Conservation (phyloP, 2,113 vertebrate genomes). For the Pteropus alecto region DNA sequence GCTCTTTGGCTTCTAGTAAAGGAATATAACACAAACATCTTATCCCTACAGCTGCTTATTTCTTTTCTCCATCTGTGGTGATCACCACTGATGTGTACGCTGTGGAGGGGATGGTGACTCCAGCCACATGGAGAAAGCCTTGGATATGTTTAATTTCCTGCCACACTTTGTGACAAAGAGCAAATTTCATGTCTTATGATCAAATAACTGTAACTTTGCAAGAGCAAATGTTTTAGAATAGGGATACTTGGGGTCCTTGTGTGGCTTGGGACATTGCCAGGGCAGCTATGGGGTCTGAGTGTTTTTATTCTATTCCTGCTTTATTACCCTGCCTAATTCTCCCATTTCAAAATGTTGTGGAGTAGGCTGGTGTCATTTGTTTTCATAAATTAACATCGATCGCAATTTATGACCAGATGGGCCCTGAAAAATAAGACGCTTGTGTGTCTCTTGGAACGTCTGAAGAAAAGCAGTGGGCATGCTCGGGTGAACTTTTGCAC, state of each 20-base stretch:
- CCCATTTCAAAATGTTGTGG: conserved; percentile 77
- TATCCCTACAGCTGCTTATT: background rate
- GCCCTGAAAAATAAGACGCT: conserved; percentile 81
- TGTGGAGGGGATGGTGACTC: background rate
- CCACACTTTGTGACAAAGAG: conserved; percentile 58
- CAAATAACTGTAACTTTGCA: conserved; percentile 71
- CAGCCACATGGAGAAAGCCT: conserved; percentile 57
- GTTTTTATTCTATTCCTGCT: conserved; percentile 76
- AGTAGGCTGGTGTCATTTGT: conserved; percentile 79
- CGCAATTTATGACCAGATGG: conserved; percentile 83
- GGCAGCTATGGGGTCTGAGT: conserved; percentile 57
- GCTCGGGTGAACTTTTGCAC: conserved; percentile 81
- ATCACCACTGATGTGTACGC: background rate
- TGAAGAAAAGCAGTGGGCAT: conserved; percentile 71
- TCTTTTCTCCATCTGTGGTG: background rate
- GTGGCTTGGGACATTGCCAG: conserved; percentile 72
- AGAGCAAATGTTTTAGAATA: conserved; percentile 46
- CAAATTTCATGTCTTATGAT: conserved; percentile 61
- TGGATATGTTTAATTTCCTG: conserved; percentile 79
- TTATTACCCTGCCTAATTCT: conserved; percentile 74
- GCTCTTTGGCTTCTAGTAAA: background rate
- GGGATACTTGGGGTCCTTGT: conserved; percentile 58
- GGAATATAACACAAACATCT: background rate
- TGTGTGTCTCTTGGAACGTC: conserved; percentile 77
- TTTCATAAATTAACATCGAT: conserved; percentile 83